phyloP scores from a whole-genome alignment of 2,113 vertebrate genomes.

The Hemicordylus capensis region DNA sequence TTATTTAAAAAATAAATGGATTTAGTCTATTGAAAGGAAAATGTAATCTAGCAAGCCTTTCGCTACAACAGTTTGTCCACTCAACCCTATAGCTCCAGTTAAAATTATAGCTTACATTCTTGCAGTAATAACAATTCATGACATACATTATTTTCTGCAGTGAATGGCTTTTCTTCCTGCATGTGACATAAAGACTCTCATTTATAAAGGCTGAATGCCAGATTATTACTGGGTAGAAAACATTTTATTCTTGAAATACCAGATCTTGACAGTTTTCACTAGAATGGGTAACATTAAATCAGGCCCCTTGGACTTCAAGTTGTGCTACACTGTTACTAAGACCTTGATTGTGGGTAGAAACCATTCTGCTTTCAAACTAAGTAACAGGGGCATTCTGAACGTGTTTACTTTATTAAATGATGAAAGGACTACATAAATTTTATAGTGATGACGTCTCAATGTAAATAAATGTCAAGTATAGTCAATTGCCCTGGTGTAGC shows the following conservation, averaged over 20 bases:
- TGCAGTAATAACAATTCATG: conserved; percentile 17
- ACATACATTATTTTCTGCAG: conserved; percentile 26
- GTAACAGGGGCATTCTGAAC: not conserved
- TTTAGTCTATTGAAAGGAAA: conserved; percentile 40
- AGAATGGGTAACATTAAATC: conserved; percentile 17
- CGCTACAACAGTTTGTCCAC: not conserved
- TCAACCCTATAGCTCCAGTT: conserved; percentile 4
- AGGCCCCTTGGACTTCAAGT: not conserved
- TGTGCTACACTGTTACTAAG: not conserved
- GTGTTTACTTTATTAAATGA: not conserved
- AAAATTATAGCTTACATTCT: conserved; percentile 36
- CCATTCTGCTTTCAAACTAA: not conserved
- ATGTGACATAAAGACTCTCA: conserved; percentile 10
- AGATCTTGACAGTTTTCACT: conserved; percentile 20
- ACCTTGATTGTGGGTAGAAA: not conserved
- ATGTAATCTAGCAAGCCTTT: conserved; percentile 29
- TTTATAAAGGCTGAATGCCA: conserved; percentile 30
- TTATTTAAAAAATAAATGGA: conserved; percentile 17
- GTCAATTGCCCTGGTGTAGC: not conserved
- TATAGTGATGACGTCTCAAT: not conserved
- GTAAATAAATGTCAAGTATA: not conserved
- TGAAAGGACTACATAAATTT: not conserved
- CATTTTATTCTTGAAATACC: conserved; percentile 26
- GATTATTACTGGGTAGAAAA: conserved; percentile 13
- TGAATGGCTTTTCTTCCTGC: conserved; percentile 27